Percentiles rank a stretch among this genome's conserved stretches.
Evolutionary conservation across 2,113 vertebrate genomes (phyloP).

Genomic region (Noctilio leporinus): DNA sequence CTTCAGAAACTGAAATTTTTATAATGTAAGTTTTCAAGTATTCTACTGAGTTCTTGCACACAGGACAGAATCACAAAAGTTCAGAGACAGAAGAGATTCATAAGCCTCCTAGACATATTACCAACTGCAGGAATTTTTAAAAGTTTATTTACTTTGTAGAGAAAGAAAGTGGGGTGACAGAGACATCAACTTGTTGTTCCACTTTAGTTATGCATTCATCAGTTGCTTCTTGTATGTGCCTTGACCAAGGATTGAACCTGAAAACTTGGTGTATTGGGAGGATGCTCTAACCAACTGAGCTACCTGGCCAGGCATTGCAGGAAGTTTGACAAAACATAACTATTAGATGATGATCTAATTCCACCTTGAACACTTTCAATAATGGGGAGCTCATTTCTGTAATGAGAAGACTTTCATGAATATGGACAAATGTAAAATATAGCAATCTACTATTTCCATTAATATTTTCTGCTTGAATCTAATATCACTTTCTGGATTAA

Average conservation of each 20-base stretch:
- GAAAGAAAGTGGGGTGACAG: too few species aligned
- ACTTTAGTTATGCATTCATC: too few species aligned
- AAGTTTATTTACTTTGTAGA: too few species aligned
- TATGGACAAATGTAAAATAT: background rate
- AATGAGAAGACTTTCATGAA: background rate
- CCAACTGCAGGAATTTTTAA: background rate
- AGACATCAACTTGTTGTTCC: too few species aligned
- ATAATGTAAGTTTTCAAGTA: constrained; percentile 9
- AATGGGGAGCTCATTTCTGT: background rate
- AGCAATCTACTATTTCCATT: background rate
- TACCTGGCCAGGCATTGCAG: background rate
- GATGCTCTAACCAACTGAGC: too few species aligned
- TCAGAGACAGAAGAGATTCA: background rate
- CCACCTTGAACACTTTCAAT: background rate
- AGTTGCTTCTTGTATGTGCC: too few species aligned
- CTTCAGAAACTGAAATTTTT: constrained; percentile 38
- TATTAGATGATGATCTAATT: background rate
- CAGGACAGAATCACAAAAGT: background rate
- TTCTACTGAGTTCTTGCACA: background rate
- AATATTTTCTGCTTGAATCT: background rate
- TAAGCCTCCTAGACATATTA: background rate
- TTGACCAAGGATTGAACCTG: too few species aligned
- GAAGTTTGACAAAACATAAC: background rate
- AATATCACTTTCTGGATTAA: background rate
- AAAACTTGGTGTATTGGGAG: too few species aligned